Percentiles rank a stretch among this genome's conserved stretches.
phyloP scores from a whole-genome alignment of 2,797 vertebrate genomes.

The Pitangus sulphuratus region DNA sequence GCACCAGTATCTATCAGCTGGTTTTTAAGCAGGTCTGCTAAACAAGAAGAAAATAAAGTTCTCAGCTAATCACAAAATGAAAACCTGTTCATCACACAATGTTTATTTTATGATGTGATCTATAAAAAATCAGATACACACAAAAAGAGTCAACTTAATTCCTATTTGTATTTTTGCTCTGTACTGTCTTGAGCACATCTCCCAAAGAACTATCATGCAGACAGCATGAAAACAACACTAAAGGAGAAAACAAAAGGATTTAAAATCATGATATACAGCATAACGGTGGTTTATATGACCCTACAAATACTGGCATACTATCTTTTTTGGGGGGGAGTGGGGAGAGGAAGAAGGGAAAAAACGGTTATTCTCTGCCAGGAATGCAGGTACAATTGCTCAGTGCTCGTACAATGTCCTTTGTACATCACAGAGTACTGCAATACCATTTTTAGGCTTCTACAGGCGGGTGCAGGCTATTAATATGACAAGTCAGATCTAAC shows the following conservation, averaged over 20 bases:
- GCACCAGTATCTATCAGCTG: not conserved
- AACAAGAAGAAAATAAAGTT: not conserved
- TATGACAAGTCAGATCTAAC: constrained; percentile 49
- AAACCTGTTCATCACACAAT: not conserved
- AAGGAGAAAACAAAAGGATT: not conserved
- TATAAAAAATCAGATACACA: not conserved
- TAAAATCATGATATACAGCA: not conserved
- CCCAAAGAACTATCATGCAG: not conserved
- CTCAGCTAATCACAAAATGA: not conserved
- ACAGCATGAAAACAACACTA: not conserved
- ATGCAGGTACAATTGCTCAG: not conserved
- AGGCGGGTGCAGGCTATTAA: constrained; percentile 61
- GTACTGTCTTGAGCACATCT: not conserved
- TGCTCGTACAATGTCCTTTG: constrained; percentile 38
- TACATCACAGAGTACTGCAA: constrained; percentile 44
- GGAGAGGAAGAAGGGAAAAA: not conserved
- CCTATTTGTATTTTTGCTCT: not conserved
- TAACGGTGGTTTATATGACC: not conserved
- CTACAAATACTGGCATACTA: not conserved
- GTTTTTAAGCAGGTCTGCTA: not conserved
- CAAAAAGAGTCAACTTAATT: not conserved
- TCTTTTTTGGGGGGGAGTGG: not conserved
- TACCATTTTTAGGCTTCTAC: constrained; percentile 68
- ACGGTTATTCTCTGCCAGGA: not conserved
- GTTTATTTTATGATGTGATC: not conserved